These are phyloP conservation scores for honey bee (Apis mellifera) DNA, from an alignment of 1,140 invertebrate genomes.

Conservation along the genomic window Amel_HAv3.1 CM009945.2:2411501-2412000, in stretches of 20 bases:
- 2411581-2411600: no score
- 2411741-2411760: neutral
- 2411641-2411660: neutral
- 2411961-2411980: neutral
- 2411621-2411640: neutral
- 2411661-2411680: neutral
- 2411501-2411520: neutral
- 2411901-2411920: neutral
- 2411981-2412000: neutral
- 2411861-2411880: slow-evolving; percentile 6
- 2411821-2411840: slow-evolving; percentile 11
- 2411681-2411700: slow-evolving; percentile 10
- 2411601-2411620: neutral
- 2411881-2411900: neutral
- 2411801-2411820: neutral
- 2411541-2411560: no score
- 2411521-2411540: neutral
- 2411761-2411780: slow-evolving; percentile 6
- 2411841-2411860: slow-evolving; percentile 41
- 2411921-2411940: neutral
- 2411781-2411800: neutral
- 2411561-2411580: neutral
- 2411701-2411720: slow-evolving; percentile 1
- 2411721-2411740: slow-evolving; percentile 20
- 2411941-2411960: neutral